A percentile compares a stretch with the other conserved stretches of the same genome.
phyloP scores from a whole-genome alignment of 2,797 vertebrate genomes.

The Micromesistius poutassou region DNA sequence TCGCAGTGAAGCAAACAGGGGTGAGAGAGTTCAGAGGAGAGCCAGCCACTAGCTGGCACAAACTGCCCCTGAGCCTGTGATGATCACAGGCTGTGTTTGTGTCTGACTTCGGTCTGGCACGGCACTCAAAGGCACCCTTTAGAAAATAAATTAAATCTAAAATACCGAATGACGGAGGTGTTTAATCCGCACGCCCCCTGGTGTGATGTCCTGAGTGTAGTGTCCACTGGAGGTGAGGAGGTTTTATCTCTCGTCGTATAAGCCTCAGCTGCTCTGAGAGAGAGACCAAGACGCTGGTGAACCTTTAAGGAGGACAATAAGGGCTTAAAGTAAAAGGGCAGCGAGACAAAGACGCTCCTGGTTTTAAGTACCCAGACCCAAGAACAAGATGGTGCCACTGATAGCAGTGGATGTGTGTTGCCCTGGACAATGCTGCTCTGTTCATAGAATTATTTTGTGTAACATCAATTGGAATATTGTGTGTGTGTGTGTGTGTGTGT shows the following conservation, averaged over 20 bases:
- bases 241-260: slow-evolving; percentile 1
- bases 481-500: too few relatives aligned
- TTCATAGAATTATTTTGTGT: background rate
- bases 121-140: background rate
- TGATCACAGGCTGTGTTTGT: background rate
- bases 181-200: background rate
- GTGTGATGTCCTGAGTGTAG: background rate
- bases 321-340: background rate
- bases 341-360: slow-evolving; percentile 2
- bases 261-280: background rate
- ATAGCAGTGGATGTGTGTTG: background rate
- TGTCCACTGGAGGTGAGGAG: background rate
- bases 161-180: background rate
- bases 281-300: background rate
- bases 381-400: background rate
- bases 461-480: background rate
- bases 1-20: background rate
- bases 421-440: background rate
- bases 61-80: background rate
- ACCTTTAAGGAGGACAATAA: slow-evolving; percentile 1
- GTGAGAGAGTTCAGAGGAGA: background rate
- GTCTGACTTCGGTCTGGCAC: background rate
- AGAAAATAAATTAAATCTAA: background rate
- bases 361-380: background rate
- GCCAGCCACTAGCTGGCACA: background rate